Base-by-base conservation (phyloP, 1,140 invertebrate genomes). In the Epicauta chinensis region DNA sequence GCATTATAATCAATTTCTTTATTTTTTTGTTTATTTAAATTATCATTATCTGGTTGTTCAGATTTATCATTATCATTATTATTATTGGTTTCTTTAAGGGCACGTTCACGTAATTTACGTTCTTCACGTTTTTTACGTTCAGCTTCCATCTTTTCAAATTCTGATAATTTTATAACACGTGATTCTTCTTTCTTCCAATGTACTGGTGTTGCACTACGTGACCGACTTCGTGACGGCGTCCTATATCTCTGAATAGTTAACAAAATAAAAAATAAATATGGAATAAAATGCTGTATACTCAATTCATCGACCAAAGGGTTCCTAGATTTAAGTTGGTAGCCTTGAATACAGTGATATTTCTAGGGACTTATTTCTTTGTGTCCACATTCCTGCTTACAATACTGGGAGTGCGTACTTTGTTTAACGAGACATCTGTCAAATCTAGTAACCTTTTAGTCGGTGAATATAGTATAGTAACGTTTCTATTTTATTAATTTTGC, bases 111-210 rank as follows among this genome's bases (percentile, higher is more conserved):
- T 68, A 59, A 82, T 78, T 1, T 76, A 67, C 82, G 81, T 45
- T 82, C 81, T 52, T 84, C 80, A 14, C 74, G 74, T 55, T 80
- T 70, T 53, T 78, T 73, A 32, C 75, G 76, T 61, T 81, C 77
- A 50, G 80, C 78, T 68, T 84, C 83, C 36, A 81, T 73, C 70
- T 81, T 79, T 75, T 91, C 85, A 62, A 87, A 82, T 65, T 92
- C 87, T 3, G 86, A 84, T 1, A 89, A 71, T 64, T 89, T 87
- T 29, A 92, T 87, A 35, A 87, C 86, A 52, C 88, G 76, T 30
- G 83, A 79, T 71, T 91, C 87, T 45, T 88, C 91, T 67, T 90
- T 84, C 35, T 84, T 81, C 91, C 91, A 94, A 72, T 94, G 91
- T 9, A 89, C 86, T 7, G 91, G 91, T 9, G 91, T 95, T 14